Evolutionary conservation across 2,888 invertebrate genomes (phyloP).

Genomic region (Psylliodes chrysocephalus): DNA sequence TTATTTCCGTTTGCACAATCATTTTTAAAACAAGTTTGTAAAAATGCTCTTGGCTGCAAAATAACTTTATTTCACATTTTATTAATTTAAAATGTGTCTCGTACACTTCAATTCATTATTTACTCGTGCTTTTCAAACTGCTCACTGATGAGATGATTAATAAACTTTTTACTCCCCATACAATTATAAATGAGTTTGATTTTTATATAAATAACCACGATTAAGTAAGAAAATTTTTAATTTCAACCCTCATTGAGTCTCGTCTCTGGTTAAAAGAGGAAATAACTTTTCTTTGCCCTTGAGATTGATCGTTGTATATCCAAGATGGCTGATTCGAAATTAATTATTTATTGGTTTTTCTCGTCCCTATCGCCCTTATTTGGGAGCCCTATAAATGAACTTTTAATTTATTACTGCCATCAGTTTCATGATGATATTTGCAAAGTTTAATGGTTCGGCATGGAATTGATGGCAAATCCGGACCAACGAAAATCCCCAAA

Average conservation of each 20-base stretch:
- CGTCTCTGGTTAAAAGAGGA: conserved; percentile 38
- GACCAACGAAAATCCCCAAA: conserved; percentile 6
- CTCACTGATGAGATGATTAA: not conserved
- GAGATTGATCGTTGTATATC: conserved; percentile 53
- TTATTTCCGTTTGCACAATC: too few relatives aligned
- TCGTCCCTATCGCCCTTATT: conserved; percentile 34
- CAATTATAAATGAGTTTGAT: conserved; percentile 38
- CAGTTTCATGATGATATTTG: conserved; percentile 35
- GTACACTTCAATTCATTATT: too few relatives aligned
- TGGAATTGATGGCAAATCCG: conserved; percentile 25
- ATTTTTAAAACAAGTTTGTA: too few relatives aligned
- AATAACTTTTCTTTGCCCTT: conserved; percentile 47
- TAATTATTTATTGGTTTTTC: conserved; percentile 55
- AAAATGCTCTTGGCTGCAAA: too few relatives aligned
- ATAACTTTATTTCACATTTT: too few relatives aligned
- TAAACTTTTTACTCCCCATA: conserved; percentile 2
- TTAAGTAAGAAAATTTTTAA: conserved; percentile 43
- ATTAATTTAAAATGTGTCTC: too few relatives aligned
- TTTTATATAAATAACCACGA: conserved; percentile 38
- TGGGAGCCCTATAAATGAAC: conserved; percentile 33
- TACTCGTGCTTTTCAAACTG: too few relatives aligned
- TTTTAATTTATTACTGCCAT: conserved; percentile 39
- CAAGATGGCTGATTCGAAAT: conserved; percentile 57
- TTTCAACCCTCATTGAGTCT: conserved; percentile 44
- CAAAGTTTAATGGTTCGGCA: conserved; percentile 30